Percentiles rank a stretch among this genome's conserved stretches.
These are phyloP conservation scores for Lanius ludovicianus DNA, from an alignment of 2,113 vertebrate genomes.

Conservation along the genomic window DNA sequence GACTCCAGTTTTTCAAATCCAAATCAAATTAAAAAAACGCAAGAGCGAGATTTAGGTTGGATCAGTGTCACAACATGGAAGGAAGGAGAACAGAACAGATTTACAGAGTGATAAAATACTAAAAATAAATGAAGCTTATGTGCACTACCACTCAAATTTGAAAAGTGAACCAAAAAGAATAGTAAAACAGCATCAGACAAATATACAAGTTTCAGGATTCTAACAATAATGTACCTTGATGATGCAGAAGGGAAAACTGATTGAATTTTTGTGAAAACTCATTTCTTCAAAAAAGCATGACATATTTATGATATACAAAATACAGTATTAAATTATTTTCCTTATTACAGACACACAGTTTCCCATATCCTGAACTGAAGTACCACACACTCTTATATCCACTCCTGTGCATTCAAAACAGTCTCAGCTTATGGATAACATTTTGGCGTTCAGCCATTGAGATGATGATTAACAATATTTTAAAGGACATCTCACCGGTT, in stretches of 20 bases:
- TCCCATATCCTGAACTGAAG: not conserved
- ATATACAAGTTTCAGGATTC: not conserved
- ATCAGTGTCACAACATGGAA: rapidly evolving
- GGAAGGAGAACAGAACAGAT: not conserved
- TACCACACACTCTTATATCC: no score
- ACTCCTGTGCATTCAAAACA: not conserved
- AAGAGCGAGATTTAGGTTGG: rapidly evolving
- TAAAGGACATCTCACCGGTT: not conserved
- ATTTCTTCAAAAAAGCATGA: not conserved
- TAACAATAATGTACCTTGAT: not conserved
- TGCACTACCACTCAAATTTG: not conserved
- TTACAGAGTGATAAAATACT: not conserved
- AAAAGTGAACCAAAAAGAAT: not conserved
- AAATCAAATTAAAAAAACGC: not conserved
- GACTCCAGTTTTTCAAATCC: not conserved
- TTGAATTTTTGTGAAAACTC: not conserved
- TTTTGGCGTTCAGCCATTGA: not conserved
- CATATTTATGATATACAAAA: not conserved
- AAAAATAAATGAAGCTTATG: not conserved
- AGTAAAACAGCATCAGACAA: not conserved
- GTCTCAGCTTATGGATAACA: not conserved
- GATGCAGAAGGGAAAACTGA: not conserved
- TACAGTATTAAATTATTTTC: not conserved
- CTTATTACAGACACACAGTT: not conserved
- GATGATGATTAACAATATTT: not conserved